These are phyloP conservation scores for Timandra comae DNA, from an alignment of 2,888 invertebrate genomes.

Conservation along the genomic window DNA sequence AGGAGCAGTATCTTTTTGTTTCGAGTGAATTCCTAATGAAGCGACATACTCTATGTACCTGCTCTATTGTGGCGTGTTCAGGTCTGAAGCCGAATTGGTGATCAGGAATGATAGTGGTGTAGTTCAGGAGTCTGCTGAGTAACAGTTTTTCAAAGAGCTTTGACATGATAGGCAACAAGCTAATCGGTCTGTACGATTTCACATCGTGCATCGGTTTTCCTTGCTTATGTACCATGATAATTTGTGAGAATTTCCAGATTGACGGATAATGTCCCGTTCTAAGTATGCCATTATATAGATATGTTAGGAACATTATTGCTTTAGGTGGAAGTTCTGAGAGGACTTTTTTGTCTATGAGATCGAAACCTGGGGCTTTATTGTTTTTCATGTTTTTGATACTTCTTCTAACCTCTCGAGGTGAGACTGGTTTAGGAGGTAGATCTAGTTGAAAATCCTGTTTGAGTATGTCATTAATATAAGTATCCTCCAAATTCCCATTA, in stretches of 20 bases:
- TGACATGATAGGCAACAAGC: too few relatives aligned
- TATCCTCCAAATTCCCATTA: background rate
- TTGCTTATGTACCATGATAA: constrained; percentile 16
- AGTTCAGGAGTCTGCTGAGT: constrained; percentile 12
- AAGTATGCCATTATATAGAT: too few relatives aligned
- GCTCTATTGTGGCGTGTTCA: constrained; percentile 6
- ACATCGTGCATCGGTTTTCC: too few relatives aligned
- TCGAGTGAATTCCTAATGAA: too few relatives aligned
- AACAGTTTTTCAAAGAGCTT: too few relatives aligned
- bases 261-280: too few relatives aligned
- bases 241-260: constrained; percentile 17
- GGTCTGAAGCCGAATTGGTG: constrained; percentile 19
- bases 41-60: too few relatives aligned
- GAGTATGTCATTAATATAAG: background rate
- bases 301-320: constrained; percentile 12
- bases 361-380: constrained; percentile 20
- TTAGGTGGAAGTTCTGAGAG: constrained; percentile 14
- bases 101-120: constrained; percentile 9
- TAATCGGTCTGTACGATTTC: too few relatives aligned
- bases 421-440: constrained; percentile 1
- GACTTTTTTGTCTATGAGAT: constrained; percentile 12
- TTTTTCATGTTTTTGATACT: background rate
- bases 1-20: constrained; percentile 11
- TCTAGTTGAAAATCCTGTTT: constrained; percentile 3
- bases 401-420: constrained; percentile 1